Conservation (phyloP, 2,797 vertebrate species). For the Cuniculus paca region DNA sequence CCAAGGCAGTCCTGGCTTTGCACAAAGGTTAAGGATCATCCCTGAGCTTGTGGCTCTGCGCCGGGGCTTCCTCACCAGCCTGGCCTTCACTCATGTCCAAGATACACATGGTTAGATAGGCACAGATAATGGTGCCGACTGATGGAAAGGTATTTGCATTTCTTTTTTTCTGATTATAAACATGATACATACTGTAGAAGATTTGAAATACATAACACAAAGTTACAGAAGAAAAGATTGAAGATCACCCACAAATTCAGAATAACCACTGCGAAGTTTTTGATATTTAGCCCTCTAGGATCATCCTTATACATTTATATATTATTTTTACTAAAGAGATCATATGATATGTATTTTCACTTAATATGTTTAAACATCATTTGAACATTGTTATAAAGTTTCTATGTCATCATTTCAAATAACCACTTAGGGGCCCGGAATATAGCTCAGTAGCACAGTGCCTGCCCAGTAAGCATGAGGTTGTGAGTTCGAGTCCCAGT, state of each 20-base stretch:
- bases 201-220: neutral
- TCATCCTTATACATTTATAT: neutral
- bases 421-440: too few relatives aligned
- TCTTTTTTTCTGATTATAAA: constrained; percentile 45
- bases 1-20: neutral
- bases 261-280: neutral
- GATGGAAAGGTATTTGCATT: neutral
- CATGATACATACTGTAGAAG: neutral
- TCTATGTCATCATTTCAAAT: neutral
- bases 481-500: too few relatives aligned
- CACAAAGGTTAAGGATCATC: neutral
- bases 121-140: neutral
- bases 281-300: neutral
- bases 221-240: constrained; percentile 24
- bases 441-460: too few relatives aligned
- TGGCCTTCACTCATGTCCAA: neutral
- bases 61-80: neutral
- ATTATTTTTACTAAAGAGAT: neutral
- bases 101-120: neutral
- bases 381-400: constrained; percentile 25
- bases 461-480: too few relatives aligned
- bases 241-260: constrained; percentile 24
- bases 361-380: neutral
- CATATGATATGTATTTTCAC: neutral
- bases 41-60: constrained; percentile 19